Conservation (phyloP, 1,140 invertebrate species). For the Brachionus calyciflorus region DNA sequence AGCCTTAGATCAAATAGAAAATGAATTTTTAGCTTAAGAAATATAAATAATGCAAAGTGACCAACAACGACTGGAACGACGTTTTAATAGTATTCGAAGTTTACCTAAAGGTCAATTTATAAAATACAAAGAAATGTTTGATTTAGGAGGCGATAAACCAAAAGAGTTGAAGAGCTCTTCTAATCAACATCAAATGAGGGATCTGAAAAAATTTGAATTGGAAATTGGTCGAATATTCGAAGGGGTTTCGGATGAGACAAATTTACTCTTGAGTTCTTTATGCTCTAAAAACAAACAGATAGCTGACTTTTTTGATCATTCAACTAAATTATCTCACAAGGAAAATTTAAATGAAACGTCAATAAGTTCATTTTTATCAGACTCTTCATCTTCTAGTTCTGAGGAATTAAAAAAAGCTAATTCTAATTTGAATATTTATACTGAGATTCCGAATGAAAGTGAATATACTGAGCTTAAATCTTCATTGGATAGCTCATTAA, state of each 20-base stretch:
- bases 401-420: constrained; percentile 10
- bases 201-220: neutral
- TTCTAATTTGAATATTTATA: neutral
- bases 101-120: constrained; percentile 41
- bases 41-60: no score
- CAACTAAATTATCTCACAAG: neutral
- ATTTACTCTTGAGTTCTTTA: neutral
- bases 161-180: neutral
- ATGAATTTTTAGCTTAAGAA: neutral
- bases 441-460: neutral
- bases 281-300: constrained; percentile 22
- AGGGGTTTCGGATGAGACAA: constrained; percentile 26
- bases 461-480: neutral
- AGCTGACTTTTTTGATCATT: constrained; percentile 34
- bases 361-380: constrained; percentile 25
- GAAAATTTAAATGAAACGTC: constrained; percentile 21
- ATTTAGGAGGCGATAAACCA: neutral
- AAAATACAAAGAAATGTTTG: constrained; percentile 42
- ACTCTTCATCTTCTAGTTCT: neutral
- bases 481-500: neutral
- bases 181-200: neutral
- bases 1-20: no score
- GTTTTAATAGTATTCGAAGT: constrained; percentile 41
- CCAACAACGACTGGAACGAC: neutral
- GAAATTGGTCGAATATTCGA: constrained; percentile 42